Conservation (phyloP, 2,113 vertebrate genomes). For the Pomatorhinus ruficollis region DNA sequence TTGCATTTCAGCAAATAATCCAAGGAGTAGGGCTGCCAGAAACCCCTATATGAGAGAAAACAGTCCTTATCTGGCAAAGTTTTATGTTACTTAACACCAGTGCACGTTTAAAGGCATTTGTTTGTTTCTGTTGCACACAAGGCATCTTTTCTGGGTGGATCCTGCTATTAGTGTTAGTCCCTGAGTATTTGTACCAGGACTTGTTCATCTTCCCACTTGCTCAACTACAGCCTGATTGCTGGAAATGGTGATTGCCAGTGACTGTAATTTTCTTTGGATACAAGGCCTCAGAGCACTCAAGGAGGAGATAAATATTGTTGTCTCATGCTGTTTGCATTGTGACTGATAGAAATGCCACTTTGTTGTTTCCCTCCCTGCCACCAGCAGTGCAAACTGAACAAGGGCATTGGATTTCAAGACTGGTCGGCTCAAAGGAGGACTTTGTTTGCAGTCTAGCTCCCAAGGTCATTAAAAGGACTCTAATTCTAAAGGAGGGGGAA, state of each 20-base stretch:
- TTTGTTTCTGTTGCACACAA: constrained; percentile 21
- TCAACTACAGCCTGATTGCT: not conserved
- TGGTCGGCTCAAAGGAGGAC: constrained; percentile 32
- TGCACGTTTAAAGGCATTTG: constrained; percentile 17
- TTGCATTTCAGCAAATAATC: constrained; percentile 45
- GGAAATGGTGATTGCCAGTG: not conserved
- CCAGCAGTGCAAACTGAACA: constrained; percentile 22
- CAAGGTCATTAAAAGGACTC: not conserved
- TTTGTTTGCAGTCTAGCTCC: not conserved
- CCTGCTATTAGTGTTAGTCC: not conserved
- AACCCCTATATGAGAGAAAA: constrained; percentile 40
- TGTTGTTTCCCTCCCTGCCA: constrained; percentile 10
- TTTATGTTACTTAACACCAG: constrained; percentile 1
- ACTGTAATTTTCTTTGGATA: not conserved
- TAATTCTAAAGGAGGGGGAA: not conserved
- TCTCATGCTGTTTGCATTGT: not conserved
- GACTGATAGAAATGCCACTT: constrained; percentile 17
- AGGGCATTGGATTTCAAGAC: constrained; percentile 35
- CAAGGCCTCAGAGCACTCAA: not conserved
- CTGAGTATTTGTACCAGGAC: not conserved
- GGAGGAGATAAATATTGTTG: constrained; percentile 30
- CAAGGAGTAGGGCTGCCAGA: constrained; percentile 8
- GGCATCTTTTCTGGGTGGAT: not conserved
- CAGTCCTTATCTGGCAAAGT: constrained; percentile 26
- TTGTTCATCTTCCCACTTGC: constrained; percentile 15